Percentiles rank a stretch among this genome's conserved stretches.
These are phyloP conservation scores for Myotis davidii DNA, from an alignment of 2,113 vertebrate genomes.

Conservation along the genomic window DNA sequence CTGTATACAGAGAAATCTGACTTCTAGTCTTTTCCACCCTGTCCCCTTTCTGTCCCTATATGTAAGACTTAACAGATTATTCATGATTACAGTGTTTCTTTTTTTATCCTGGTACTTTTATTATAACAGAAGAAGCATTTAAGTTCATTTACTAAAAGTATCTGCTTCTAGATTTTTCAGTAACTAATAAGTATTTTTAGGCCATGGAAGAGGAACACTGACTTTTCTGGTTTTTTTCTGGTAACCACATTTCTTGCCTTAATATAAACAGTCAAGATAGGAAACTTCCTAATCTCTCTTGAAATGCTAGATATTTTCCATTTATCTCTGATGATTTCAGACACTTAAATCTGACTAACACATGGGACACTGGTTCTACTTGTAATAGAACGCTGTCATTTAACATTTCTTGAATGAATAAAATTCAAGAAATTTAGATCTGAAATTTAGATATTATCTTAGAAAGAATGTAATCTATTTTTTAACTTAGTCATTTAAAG, in stretches of 20 bases:
- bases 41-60: not conserved
- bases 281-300: not conserved
- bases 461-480: not conserved
- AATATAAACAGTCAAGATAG: not conserved
- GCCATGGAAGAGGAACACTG: not conserved
- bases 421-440: no score
- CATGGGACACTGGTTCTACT: not conserved
- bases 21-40: not conserved
- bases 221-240: not conserved
- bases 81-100: constrained; percentile 6
- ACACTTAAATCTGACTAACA: not conserved
- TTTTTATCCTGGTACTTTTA: constrained; percentile 23
- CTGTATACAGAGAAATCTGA: not conserved
- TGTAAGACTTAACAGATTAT: not conserved
- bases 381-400: not conserved
- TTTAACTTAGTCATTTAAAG: constrained; percentile 16
- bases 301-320: not conserved
- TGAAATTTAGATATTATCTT: not conserved
- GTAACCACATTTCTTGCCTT: constrained; percentile 16
- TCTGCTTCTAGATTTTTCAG: not conserved
- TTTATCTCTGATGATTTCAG: not conserved
- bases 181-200: constrained; percentile 13
- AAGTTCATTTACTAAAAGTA: not conserved
- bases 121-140: not conserved
- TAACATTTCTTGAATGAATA: constrained; percentile 27